A percentile compares a stretch with the other conserved stretches of the same genome.
phyloP scores from a whole-genome alignment of 2,113 vertebrate genomes.

The Megalops atlanticus region DNA sequence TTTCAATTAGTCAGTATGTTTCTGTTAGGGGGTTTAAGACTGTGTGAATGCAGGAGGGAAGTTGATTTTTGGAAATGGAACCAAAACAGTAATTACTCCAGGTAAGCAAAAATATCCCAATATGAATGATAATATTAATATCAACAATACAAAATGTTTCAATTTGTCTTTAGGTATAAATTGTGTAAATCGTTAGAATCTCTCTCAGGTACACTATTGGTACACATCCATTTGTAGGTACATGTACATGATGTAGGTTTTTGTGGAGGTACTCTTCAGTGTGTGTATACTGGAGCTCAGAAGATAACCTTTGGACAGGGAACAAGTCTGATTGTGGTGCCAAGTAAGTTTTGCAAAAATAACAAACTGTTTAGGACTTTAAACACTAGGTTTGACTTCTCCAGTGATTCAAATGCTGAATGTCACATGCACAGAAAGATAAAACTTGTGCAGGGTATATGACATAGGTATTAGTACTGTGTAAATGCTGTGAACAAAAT shows the following conservation, averaged over 20 bases:
- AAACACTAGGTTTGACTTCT: too few relatives aligned
- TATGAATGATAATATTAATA: too few relatives aligned
- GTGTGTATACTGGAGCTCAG: constrained; percentile 43
- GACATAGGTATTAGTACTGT: not conserved
- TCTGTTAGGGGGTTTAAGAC: not conserved
- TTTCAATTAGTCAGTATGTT: not conserved
- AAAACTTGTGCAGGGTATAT: too few relatives aligned
- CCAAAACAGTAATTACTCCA: not conserved
- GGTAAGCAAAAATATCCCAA: not conserved
- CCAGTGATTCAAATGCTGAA: too few relatives aligned
- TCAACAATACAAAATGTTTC: not conserved
- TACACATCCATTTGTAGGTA: not conserved
- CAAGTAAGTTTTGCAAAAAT: constrained; percentile 47
- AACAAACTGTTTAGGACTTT: not conserved
- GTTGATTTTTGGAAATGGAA: constrained; percentile 26
- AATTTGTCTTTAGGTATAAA: not conserved
- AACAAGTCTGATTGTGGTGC: constrained; percentile 40
- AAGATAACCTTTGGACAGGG: constrained; percentile 49
- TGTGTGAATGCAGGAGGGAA: constrained; percentile 23
- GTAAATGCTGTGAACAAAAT: constrained; percentile 1
- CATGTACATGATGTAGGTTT: not conserved
- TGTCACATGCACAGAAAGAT: too few relatives aligned
- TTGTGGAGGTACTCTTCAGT: not conserved
- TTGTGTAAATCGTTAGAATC: not conserved
- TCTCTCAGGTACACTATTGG: not conserved